Evolutionary conservation across 2,888 invertebrate genomes (phyloP).

Genomic region (Chesias legatella): DNA sequence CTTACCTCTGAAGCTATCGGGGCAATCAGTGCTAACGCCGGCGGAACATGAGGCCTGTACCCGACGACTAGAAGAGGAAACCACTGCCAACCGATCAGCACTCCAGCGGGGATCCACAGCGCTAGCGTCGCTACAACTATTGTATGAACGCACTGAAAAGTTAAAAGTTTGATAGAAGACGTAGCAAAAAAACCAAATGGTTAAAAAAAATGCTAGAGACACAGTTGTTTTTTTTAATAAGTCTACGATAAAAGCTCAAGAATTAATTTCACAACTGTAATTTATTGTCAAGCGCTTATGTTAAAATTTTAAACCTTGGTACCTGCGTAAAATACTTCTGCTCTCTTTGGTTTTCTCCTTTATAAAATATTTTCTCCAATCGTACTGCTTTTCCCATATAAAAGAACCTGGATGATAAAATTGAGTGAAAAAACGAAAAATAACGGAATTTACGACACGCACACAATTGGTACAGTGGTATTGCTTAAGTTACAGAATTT

Average conservation of each 20-base stretch:
- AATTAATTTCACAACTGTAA: too few relatives aligned
- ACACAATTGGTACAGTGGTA: too few relatives aligned
- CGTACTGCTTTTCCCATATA: constrained; percentile 70
- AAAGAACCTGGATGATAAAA: constrained; percentile 54
- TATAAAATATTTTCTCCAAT: constrained; percentile 68
- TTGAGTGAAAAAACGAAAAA: background rate
- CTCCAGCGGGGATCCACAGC: constrained; percentile 73
- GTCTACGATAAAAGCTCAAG: too few relatives aligned
- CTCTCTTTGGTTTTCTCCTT: constrained; percentile 63
- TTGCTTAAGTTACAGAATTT: too few relatives aligned
- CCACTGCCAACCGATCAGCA: constrained; percentile 73
- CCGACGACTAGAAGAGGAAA: constrained; percentile 59
- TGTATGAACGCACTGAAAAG: constrained; percentile 59
- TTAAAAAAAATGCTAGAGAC: too few relatives aligned
- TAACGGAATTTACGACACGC: too few relatives aligned
- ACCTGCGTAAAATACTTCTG: constrained; percentile 71
- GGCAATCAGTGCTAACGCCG: constrained; percentile 66
- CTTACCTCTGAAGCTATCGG: constrained; percentile 75
- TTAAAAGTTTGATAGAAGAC: constrained; percentile 6
- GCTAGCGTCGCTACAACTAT: constrained; percentile 62
- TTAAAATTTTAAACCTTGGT: background rate
- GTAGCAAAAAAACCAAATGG: background rate
- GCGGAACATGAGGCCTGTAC: constrained; percentile 68
- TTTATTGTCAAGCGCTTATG: too few relatives aligned
- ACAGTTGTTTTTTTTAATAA: too few relatives aligned